A percentile compares a stretch with the other conserved stretches of the same genome.
Conservation (phyloP, 2,888 invertebrate genomes). For the Phrixothrix hirtus region DNA sequence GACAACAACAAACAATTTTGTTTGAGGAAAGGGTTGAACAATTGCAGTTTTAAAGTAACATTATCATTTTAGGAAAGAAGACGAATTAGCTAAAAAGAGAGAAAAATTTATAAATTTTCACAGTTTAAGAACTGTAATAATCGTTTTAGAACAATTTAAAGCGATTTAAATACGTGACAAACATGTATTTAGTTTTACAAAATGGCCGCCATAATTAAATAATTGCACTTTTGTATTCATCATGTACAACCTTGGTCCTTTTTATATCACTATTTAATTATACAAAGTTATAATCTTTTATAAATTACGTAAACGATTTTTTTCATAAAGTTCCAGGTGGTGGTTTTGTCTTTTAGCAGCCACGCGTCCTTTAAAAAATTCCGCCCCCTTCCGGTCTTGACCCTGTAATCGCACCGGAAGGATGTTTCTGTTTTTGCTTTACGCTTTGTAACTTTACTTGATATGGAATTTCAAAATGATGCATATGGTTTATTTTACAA, state of each 20-base stretch:
- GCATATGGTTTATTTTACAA: constrained; percentile 26
- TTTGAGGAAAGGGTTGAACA: no score
- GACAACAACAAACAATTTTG: no score
- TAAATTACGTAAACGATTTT: no score
- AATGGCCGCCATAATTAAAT: background rate
- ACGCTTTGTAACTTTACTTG: constrained; percentile 35
- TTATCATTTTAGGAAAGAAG: no score
- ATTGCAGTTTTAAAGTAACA: no score
- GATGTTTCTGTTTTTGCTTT: constrained; percentile 38
- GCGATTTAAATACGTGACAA: background rate
- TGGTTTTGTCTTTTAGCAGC: constrained; percentile 14
- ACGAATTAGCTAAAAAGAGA: no score
- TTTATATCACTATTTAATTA: no score
- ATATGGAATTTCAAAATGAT: constrained; percentile 31
- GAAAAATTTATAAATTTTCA: no score
- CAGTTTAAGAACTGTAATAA: no score
- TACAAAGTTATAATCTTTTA: no score
- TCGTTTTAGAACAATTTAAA: background rate
- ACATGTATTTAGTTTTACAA: background rate
- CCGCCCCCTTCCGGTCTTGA: constrained; percentile 30
- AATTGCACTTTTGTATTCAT: no score
- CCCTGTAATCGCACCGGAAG: constrained; percentile 39
- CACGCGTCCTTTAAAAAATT: constrained; percentile 29
- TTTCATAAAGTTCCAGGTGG: constrained; percentile 29
- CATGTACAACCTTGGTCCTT: no score